phyloP scores from a whole-genome alignment of 2,113 vertebrate species.

The Blennius ocellaris region DNA sequence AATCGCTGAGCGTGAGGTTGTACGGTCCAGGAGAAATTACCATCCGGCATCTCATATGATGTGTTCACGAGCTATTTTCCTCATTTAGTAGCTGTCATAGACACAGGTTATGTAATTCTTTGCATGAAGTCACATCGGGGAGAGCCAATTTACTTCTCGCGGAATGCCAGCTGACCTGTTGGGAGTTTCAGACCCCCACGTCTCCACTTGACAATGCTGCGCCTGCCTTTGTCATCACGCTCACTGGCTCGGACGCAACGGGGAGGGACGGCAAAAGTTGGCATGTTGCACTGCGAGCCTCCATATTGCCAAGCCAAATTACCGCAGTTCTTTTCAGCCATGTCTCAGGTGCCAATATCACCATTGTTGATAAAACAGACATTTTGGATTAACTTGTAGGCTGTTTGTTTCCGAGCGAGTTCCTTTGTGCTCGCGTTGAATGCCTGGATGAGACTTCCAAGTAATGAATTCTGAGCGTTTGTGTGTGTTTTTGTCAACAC shows the following conservation, averaged over 20 bases:
- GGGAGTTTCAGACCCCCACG: conserved; percentile 54
- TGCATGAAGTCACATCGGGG: conserved; percentile 28
- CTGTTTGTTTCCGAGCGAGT: conserved; percentile 11
- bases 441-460: conserved; percentile 14
- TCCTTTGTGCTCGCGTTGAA: conserved; percentile 31
- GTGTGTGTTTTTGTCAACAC: neutral
- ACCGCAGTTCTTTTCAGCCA: conserved; percentile 24
- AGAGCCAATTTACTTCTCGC: conserved; percentile 51
- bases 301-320: conserved; percentile 40
- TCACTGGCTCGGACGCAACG: conserved; percentile 9
- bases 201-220: conserved; percentile 48
- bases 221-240: conserved; percentile 29
- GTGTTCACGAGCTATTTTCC: conserved; percentile 45
- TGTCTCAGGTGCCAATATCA: conserved; percentile 42
- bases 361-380: conserved; percentile 38
- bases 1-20: conserved; percentile 1
- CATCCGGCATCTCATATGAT: conserved; percentile 51
- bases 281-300: neutral
- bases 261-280: neutral
- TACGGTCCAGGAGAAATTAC: conserved; percentile 57
- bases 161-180: conserved; percentile 42
- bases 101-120: conserved; percentile 19
- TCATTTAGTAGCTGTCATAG: conserved; percentile 40
- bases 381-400: conserved; percentile 35
- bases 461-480: conserved; percentile 27